These are phyloP conservation scores for Hemitrygon akajei DNA, from an alignment of 2,797 vertebrate genomes.

Conservation along the genomic window DNA sequence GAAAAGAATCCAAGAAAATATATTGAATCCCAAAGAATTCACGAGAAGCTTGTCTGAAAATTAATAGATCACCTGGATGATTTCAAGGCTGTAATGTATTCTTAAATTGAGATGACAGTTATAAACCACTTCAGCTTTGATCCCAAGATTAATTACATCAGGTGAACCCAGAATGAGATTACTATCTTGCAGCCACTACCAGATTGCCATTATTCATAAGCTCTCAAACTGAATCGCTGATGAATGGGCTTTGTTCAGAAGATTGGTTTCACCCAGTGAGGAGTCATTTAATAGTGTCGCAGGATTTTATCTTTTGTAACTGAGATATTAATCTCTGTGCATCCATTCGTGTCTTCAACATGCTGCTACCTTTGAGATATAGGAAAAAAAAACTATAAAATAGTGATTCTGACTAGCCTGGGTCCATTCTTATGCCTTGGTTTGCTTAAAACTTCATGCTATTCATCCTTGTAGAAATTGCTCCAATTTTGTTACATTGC, in stretches of 20 bases:
- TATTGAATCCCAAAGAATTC: not conserved
- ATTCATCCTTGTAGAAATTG: not conserved
- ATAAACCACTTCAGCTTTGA: constrained; percentile 3
- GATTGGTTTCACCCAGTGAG: not conserved
- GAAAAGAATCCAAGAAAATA: not conserved
- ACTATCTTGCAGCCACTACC: not conserved
- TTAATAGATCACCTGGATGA: not conserved
- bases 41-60: not conserved
- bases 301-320: not conserved
- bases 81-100: not conserved
- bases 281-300: not conserved
- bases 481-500: not conserved
- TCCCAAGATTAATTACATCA: not conserved
- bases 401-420: not conserved
- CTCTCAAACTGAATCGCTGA: not conserved
- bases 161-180: not conserved
- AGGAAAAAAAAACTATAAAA: not conserved
- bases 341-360: not conserved
- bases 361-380: not conserved
- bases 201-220: constrained; percentile 17
- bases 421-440: not conserved
- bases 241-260: not conserved
- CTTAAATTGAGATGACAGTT: not conserved
- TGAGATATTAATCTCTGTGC: not conserved
- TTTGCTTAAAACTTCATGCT: not conserved